Evolutionary conservation across 2,113 vertebrate genomes (phyloP), one percentile per base, ranked within the genome.

Genomic region (Sebastes fasciatus): DNA sequence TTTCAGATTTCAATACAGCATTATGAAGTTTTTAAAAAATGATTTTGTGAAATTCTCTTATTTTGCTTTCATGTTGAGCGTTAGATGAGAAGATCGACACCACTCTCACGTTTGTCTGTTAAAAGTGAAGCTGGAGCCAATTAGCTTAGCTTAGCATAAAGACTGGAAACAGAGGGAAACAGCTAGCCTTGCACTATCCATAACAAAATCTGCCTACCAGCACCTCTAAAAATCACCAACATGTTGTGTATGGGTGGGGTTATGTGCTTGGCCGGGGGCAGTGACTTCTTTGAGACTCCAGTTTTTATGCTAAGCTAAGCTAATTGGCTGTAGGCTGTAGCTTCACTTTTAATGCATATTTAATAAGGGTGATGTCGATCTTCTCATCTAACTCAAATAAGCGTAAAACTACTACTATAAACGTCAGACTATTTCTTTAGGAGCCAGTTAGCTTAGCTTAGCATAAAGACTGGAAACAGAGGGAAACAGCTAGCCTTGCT

Each of bases 131-230:
- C 8, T 34, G n/a, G 5, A 23, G 51, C 17, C 17, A 43, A 6
- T 61, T 74, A 34, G 8, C 43, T 60, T 73, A 73, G 55, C 71
- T 60, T 60, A 73, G 54, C 40, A 45, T 57, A 45, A 58, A 57
- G 40, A 57, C 69, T 6, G 11, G 10, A 55, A n/a, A 54, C 10
- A 1, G 2, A 21, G 16, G n/a, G 2, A 54, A 69, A 19, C 16
- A 10, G 14, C 7, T 40, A 4, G 13, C 7, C 8, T 63, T 14
- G 34, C 6, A 6, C 21, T 14, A 4, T 6, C 64, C 1, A 6
- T n/a, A 49, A 66, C 46, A 34, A 40, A 49, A 49, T 49, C 46
- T 49, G 4, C 21, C 19, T n/a, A 23, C 57, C 19, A 46, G 11
- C 46, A 68, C 12, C 8, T 17, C 8, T 51, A 10, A 51, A 68